Base-by-base conservation (phyloP, 35 echinoderm and acorn worm species). In the Amphiura filiformis region DNA sequence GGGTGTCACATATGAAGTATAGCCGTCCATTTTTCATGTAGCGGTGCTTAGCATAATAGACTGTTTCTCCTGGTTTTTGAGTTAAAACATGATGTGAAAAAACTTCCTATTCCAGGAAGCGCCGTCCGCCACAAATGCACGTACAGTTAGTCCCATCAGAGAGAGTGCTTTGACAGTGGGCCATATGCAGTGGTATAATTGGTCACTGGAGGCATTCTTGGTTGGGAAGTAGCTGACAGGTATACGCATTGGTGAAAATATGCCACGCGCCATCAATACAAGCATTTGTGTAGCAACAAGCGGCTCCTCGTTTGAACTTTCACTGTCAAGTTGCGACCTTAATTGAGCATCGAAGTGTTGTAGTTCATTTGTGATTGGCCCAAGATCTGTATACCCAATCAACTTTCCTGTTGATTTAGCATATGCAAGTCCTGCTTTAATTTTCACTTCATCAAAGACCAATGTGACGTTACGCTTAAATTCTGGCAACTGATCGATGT, bases 1-100 rank as follows among this genome's bases (percentile, higher is more conserved):
- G 77, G 28, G 89, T 87, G 44, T 89, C 87, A 57, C 92, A 94
- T 28, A 90, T 90, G 78, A 94, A 94, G 49, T 82, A 94, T 0
- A 94, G 76, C 75, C 61, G 78, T 44, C 82, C 52, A 38, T 78
- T 35, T 26, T 26, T 36, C 38, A 82, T 37, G 0, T 64, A 35
- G 9, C 12, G 89, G 76, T 91, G 77, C 1, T 42, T 33, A 18
- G 80, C 77, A 28, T 14, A 83, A 34, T 83, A 90, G 0, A 39
- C 39, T 1, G 37, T 39, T 1, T 32, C 23, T 26, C 38, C 64
- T 76, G 64, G 39, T 31, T 40, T 0, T 1, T 23, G 38, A 39
- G 36, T 37, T 38, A 44, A 13, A 0, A 11, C 31, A 75, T 82
- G 78, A 14, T 81, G 1, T 20, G 36, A 87, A 81, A 92, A 76